Base-by-base conservation (phyloP, 2,888 invertebrate species). In the Aphodius granarius region DNA sequence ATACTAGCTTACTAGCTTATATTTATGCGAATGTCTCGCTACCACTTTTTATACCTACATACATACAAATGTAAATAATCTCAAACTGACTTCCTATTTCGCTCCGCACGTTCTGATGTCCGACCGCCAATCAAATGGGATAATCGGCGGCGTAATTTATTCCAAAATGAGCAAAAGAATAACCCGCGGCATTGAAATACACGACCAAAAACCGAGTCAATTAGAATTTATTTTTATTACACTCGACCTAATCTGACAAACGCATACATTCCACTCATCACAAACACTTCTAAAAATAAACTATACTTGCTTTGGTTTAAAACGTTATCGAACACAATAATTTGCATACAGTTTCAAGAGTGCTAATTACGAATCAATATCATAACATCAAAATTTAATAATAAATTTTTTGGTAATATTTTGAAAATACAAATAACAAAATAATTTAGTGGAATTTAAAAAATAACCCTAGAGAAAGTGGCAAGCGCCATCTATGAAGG, bases 121-220 rank as follows among this genome's bases (percentile, higher is more conserved):
- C 43, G 43, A 13, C 43, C 43, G 43, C 2, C 9, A 43, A 6
- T 43, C 43, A 43, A 43, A 43, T 43, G 13, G 43, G 43, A 43
- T 43, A 43, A 43, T 43, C 43, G 43, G 9, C 43, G 43, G 43
- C 43, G n/a, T 43, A 6, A 43, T 43, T 43, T 43, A 43, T 43
- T 43, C 43, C 43, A 13, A 43, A 43, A 43, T 43, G 43, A 43
- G 43, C 43, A 43, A 43, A 43, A 43, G 9, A 43, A 43, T 13
- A 43, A 6, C 43, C 43, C 9, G 9, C 43, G 43, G 43, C 66
- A 65, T 23, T 72, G 71, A 74, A 75, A 73, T 75, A 73, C 71
- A 63, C 73, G 62, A 62, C 43, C 71, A 77, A 72, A 76, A 76
- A 19, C 15, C 18, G 68, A 15, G 19, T 3, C 68, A 18, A 65